Evolutionary conservation across 2,113 vertebrate species (phyloP).

Genomic region (Myiozetetes cayanensis): DNA sequence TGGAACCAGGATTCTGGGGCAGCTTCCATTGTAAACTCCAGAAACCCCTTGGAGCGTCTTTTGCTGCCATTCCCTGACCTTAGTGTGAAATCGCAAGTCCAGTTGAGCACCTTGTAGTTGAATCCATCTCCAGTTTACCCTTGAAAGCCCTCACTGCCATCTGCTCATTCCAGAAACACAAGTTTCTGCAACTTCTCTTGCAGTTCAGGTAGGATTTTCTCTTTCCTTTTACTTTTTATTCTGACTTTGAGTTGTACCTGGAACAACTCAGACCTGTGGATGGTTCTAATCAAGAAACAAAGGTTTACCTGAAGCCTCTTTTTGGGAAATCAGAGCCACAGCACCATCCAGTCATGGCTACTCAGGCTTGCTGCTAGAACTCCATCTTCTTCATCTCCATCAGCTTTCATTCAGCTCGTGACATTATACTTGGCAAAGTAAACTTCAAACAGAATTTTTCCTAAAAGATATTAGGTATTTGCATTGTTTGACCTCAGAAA

Average conservation of each 20-base stretch:
- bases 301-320: not conserved
- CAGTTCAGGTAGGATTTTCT: not conserved
- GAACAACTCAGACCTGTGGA: not conserved
- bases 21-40: not conserved
- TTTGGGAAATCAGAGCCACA: not conserved
- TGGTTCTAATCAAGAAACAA: not conserved
- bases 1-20: not conserved
- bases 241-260: not conserved
- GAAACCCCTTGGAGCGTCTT: not conserved
- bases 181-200: not conserved
- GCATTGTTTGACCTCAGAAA: not conserved
- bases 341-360: not conserved
- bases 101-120: not conserved
- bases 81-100: not conserved
- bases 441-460: not conserved
- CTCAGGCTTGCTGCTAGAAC: not conserved
- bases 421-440: not conserved
- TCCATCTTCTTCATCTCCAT: not conserved
- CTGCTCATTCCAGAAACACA: not conserved
- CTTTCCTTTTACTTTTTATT: not conserved
- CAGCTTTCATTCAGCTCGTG: not conserved
- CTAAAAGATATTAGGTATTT: not conserved
- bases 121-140: not conserved
- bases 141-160: not conserved
- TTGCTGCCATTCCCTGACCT: not conserved